These are phyloP conservation scores for Calephelis virginiensis DNA, from an alignment of 1,140 invertebrate species.

Conservation along the genomic window DNA sequence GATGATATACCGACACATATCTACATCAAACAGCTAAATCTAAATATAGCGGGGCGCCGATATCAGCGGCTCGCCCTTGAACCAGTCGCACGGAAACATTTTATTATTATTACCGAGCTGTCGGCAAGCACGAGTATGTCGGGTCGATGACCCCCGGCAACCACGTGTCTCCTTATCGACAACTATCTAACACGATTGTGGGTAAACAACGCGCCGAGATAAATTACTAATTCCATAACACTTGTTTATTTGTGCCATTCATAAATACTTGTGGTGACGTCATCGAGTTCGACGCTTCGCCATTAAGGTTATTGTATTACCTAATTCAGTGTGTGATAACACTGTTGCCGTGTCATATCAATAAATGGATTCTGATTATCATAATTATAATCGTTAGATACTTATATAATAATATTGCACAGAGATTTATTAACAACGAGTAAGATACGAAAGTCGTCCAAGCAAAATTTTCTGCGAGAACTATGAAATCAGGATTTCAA, in stretches of 20 bases:
- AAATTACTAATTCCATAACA: conserved; percentile 76
- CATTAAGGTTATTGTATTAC: conserved; percentile 24
- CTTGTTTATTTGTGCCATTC: conserved; percentile 65
- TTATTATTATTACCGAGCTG: conserved; percentile 78
- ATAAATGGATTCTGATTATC: conserved; percentile 1
- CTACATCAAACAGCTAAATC: conserved; percentile 74
- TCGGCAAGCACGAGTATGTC: conserved; percentile 76
- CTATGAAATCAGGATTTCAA: too few species aligned
- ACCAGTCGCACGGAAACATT: conserved; percentile 79
- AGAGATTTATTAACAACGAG: neutral
- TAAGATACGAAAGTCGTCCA: neutral
- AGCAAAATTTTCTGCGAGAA: too few species aligned
- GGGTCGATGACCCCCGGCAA: conserved; percentile 69
- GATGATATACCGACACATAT: conserved; percentile 48
- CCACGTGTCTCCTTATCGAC: conserved; percentile 78
- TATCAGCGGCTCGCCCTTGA: conserved; percentile 78
- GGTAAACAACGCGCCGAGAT: conserved; percentile 74
- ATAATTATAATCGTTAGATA: neutral
- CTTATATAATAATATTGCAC: too few species aligned
- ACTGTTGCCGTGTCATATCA: neutral
- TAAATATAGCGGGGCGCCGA: conserved; percentile 77
- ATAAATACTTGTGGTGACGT: conserved; percentile 67
- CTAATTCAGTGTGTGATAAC: conserved; percentile 1
- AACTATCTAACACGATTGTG: conserved; percentile 78
- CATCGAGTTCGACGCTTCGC: conserved; percentile 30